Base-by-base conservation (phyloP, 1,140 invertebrate genomes). In the Ips typographus region DNA sequence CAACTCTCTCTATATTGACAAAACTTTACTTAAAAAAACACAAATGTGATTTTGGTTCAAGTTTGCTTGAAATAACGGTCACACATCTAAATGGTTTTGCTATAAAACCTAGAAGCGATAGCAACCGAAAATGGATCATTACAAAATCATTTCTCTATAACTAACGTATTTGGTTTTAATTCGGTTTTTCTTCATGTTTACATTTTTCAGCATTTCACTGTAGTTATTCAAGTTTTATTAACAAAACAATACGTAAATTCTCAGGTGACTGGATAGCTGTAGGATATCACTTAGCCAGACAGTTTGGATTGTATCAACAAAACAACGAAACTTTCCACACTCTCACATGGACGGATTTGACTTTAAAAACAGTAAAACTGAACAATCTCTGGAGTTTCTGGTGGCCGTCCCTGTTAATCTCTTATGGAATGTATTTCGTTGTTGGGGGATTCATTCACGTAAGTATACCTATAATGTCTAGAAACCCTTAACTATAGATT, bases 401-500 rank as follows among this genome's bases (percentile, higher is more conserved):
- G 75, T 74, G 86, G 1, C 70, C 65, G 0, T 81, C 86, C 0
- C 79, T 82, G 39, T 55, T 77, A n/a, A 77, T 88, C 4, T 86
- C 87, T 0, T 86, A 85, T 59, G 69, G 74, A 8, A 82, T 85
- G 42, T 89, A 89, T 77, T 86, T 88, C 67, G 55, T 78, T 8
- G 78, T 89, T 4, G 87, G 87, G 65, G 87, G 87, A 73, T 89
- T 88, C 75, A 80, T 89, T 65, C 88, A 89, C 76, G 88, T 89
- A 82, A 85, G 85, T 83, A 66, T 42, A 7, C 52, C 36, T 0
- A 55, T 5, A 55, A 8, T 37, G 2, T 55, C 5, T 37, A 4
- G 4, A 47, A 4, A 47, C 0, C 0, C 22, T 22, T 22, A 22
- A 22, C 22, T 22, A 22, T 22, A 0, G 22, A 22, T 22, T 22